A percentile compares a stretch with the other conserved stretches of the same genome.
phyloP scores from a whole-genome alignment of 2,888 invertebrate genomes.

The Stratiomys singularior region DNA sequence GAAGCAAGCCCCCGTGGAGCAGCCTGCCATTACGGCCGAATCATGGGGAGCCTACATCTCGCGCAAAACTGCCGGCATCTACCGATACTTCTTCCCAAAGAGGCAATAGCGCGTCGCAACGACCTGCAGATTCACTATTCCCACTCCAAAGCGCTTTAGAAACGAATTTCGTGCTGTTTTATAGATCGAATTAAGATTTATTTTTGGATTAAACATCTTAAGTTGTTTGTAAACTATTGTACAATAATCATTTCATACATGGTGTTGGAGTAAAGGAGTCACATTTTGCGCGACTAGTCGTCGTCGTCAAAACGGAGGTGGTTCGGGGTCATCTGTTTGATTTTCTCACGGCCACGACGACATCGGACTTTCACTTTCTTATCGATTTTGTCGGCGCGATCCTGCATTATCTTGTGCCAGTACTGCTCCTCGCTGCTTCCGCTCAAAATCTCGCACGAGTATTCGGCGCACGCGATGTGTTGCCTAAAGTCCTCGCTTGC shows the following conservation, averaged over 20 bases:
- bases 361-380: conserved; percentile 59
- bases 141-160: not conserved
- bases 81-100: conserved; percentile 43
- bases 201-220: conserved; percentile 1
- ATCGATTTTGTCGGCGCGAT: conserved; percentile 65
- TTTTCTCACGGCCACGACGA: conserved; percentile 61
- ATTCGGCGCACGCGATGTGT: conserved; percentile 61
- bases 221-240: not conserved
- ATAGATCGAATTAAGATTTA: not conserved
- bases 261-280: not conserved
- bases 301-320: conserved; percentile 63
- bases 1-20: not conserved
- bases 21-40: not conserved
- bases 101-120: not conserved
- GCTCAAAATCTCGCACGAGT: conserved; percentile 64
- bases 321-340: conserved; percentile 58
- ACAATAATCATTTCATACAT: not conserved
- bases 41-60: conserved; percentile 42
- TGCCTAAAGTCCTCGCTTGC: too few relatives aligned
- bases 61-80: conserved; percentile 16
- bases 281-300: conserved; percentile 46
- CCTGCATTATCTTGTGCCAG: conserved; percentile 80
- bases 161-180: not conserved
- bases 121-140: not conserved
- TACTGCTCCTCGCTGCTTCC: conserved; percentile 80